phyloP scores from a whole-genome alignment of 2,797 vertebrate genomes.

The Picus viridis region DNA sequence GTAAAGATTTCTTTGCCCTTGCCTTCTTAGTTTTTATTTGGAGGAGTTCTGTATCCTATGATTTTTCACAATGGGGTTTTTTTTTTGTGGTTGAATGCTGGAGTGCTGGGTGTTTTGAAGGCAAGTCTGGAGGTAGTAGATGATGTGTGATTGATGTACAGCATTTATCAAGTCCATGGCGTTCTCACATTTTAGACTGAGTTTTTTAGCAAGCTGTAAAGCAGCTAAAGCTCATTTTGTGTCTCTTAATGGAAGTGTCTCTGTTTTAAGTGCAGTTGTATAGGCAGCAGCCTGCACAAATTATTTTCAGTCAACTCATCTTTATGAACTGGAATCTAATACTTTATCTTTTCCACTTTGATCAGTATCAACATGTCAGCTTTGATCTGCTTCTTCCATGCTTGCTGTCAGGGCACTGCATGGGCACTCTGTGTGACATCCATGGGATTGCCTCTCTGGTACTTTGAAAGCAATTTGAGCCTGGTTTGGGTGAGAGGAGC shows the following conservation, averaged over 20 bases:
- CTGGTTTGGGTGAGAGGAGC: background rate
- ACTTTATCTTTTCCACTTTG: conserved; percentile 11
- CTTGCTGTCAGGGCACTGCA: background rate
- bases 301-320: background rate
- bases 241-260: background rate
- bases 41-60: background rate
- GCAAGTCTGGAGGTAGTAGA: background rate
- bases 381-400: background rate
- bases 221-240: background rate
- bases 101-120: background rate
- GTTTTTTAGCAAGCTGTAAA: background rate
- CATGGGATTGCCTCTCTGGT: background rate
- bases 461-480: background rate
- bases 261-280: background rate
- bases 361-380: background rate
- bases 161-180: background rate
- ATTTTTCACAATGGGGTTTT: background rate
- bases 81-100: background rate
- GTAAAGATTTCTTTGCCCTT: background rate
- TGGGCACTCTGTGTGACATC: background rate
- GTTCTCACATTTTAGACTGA: background rate
- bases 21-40: background rate
- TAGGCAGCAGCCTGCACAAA: background rate
- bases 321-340: background rate
- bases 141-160: background rate